A percentile compares a stretch with the other conserved stretches of the same genome.
These are phyloP conservation scores for Malurus splendens DNA, from an alignment of 2,797 vertebrate species.

Conservation along the genomic window DNA sequence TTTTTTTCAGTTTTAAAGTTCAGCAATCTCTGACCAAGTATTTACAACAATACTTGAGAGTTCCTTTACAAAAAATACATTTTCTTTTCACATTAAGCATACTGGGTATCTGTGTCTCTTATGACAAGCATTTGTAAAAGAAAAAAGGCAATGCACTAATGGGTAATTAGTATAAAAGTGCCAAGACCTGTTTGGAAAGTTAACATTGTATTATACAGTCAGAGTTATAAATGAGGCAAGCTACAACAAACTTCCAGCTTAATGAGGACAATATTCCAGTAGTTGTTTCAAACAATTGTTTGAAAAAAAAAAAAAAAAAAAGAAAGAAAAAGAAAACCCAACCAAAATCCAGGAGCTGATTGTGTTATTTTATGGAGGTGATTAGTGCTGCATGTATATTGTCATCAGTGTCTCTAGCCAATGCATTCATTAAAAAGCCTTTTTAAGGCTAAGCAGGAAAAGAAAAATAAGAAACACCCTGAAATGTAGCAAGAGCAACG, in stretches of 20 bases:
- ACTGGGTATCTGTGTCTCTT: conserved; percentile 82
- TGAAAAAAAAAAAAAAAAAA: conserved; percentile 15
- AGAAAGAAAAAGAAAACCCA: neutral
- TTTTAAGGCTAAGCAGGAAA: conserved; percentile 68
- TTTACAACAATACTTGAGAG: conserved; percentile 94
- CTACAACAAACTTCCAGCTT: conserved; percentile 81
- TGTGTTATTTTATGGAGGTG: conserved; percentile 51
- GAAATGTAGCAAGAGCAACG: conserved; percentile 70
- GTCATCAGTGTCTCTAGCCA: conserved; percentile 70
- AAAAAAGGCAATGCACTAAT: conserved; percentile 76
- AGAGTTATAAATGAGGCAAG: conserved; percentile 78
- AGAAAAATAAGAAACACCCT: conserved; percentile 66
- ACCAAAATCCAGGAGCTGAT: conserved; percentile 61
- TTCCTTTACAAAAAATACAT: conserved; percentile 82
- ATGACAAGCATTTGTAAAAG: conserved; percentile 80
- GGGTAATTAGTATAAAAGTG: conserved; percentile 86
- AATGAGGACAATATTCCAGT: conserved; percentile 81
- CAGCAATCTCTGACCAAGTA: conserved; percentile 88
- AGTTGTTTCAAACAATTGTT: conserved; percentile 79
- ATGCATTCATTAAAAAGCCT: conserved; percentile 68
- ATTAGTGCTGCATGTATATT: conserved; percentile 70
- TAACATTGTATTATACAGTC: conserved; percentile 79
- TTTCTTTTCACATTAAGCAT: conserved; percentile 84
- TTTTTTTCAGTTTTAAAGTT: conserved; percentile 81
- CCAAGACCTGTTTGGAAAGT: conserved; percentile 82